phyloP scores from a whole-genome alignment of 2,888 invertebrate genomes.

The Macropis europaea region DNA sequence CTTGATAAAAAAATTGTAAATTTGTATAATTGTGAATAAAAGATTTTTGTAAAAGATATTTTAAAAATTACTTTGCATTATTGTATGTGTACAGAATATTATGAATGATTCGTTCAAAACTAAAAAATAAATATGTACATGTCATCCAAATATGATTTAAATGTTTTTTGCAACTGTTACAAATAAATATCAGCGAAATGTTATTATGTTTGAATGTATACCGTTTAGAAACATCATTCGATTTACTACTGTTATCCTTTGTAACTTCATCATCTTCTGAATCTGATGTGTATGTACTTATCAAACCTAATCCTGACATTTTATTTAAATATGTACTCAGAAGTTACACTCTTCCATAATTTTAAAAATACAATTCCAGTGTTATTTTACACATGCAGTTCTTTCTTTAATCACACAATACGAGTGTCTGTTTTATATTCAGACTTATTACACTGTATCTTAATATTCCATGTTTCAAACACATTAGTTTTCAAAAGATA shows the following conservation, averaged over 20 bases:
- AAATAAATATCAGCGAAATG: too few species aligned
- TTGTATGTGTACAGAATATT: too few species aligned
- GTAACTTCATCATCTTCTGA: constrained; percentile 66
- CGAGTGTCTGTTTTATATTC: background rate
- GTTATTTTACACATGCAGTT: background rate
- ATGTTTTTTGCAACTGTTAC: background rate
- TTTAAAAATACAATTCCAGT: constrained; percentile 9
- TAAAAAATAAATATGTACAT: background rate
- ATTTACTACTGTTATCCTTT: constrained; percentile 14
- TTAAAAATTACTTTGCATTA: too few species aligned
- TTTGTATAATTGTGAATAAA: too few species aligned
- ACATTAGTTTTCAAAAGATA: background rate
- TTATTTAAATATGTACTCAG: background rate
- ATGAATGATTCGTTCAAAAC: too few species aligned
- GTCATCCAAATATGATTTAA: background rate
- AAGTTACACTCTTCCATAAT: background rate
- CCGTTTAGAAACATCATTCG: constrained; percentile 42
- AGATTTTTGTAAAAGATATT: too few species aligned
- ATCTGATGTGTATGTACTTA: constrained; percentile 71
- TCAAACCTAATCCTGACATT: constrained; percentile 72
- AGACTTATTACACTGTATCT: background rate
- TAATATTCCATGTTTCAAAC: background rate
- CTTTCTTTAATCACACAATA: background rate
- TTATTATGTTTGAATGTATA: too few species aligned
- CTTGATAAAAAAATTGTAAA: too few species aligned